Evolutionary conservation across 2,888 invertebrate genomes (phyloP).

Genomic region (Aphidius colemani): DNA sequence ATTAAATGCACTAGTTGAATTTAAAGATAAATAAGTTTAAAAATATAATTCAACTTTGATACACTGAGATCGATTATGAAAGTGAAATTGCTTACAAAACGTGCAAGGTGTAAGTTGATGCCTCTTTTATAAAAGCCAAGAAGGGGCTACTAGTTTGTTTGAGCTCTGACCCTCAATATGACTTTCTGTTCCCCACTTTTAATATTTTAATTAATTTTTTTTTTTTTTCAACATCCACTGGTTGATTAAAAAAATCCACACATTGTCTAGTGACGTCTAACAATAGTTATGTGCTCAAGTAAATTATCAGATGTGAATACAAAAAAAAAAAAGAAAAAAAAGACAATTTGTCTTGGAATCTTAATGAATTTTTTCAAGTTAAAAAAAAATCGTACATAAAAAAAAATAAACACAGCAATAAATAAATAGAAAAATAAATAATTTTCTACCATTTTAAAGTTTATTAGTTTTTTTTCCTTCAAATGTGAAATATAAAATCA

Average conservation of each 20-base stretch:
- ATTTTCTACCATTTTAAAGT: too few species aligned
- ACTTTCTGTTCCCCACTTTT: slow-evolving; percentile 24
- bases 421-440: not conserved
- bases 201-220: not conserved
- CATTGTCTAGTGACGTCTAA: slow-evolving; percentile 3
- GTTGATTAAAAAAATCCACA: slow-evolving; percentile 1
- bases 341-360: too few species aligned
- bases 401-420: not conserved
- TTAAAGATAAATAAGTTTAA: not conserved
- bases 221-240: not conserved
- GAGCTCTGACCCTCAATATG: slow-evolving; percentile 40
- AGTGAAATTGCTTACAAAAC: slow-evolving; percentile 18
- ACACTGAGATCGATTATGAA: slow-evolving; percentile 1
- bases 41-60: not conserved
- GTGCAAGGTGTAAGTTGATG: slow-evolving; percentile 20
- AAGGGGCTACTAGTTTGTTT: slow-evolving; percentile 29
- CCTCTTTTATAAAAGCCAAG: slow-evolving; percentile 32
- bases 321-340: not conserved
- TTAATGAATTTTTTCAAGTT: not conserved
- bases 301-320: not conserved
- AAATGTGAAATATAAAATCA: too few species aligned
- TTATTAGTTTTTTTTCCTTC: too few species aligned
- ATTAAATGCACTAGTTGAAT: not conserved
- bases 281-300: not conserved
- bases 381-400: slow-evolving; percentile 1